Evolutionary conservation across 2,888 invertebrate genomes (phyloP), one percentile per base, ranked within the genome.

Genomic region (Clunio marinus): DNA sequence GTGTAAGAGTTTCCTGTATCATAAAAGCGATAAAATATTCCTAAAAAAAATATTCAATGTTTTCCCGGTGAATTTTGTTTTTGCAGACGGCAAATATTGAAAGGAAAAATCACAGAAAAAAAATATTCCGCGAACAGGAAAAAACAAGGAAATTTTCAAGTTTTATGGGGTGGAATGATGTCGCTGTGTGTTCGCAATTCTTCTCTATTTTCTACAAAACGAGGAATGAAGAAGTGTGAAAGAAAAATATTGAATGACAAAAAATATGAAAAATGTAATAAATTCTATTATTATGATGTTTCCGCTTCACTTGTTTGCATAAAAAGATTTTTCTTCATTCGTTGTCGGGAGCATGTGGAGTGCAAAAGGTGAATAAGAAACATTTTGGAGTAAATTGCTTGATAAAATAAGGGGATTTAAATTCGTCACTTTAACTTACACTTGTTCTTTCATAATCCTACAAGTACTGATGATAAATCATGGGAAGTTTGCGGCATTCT

Each of bases 221-320:
- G n/a, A n/a, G n/a, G n/a, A n/a, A n/a, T n/a, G 35, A 24, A 28
- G 32, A 27, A 46, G 63, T 45, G 41, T 25, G 45, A 32, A 35
- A 63, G 63, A 45, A 63, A 63, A 46, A 63, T 63, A 63, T 63
- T 46, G 63, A 46, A 27, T 63, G 45, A 17, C 46, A 63, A 27
- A 46, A 45, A 63, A 63, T 37, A 63, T 63, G 63, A 63, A 55
- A 66, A 66, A 66, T 57, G 66, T 66, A 66, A 66, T 66, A 66
- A 55, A 66, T 66, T 66, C 35, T 66, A 66, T 66, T 51, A 66
- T 66, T 66, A 66, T 66, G 51, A 66, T 55, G 66, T 37, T 66
- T 57, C 66, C 32, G 35, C 37, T 66, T 57, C 66, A 66, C 37
- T 55, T 35, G 32, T 55, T 25, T 46, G 46, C 62, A 32, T 45